These are phyloP conservation scores for Callipepla squamata DNA, from an alignment of 2,113 vertebrate species.

Conservation along the genomic window DNA sequence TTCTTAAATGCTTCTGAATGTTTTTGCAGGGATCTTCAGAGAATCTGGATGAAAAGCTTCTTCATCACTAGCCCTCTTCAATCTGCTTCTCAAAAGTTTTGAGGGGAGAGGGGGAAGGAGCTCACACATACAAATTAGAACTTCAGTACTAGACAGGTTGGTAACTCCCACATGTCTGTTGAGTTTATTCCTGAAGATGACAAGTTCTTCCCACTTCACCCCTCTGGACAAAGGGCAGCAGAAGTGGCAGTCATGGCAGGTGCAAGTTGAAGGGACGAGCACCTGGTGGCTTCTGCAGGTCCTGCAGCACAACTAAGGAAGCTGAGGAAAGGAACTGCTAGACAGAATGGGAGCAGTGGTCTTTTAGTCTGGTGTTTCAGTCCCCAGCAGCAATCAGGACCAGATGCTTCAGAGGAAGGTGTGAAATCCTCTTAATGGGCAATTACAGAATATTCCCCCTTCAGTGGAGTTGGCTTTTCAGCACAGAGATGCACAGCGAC, in stretches of 20 bases:
- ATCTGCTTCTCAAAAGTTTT: not conserved
- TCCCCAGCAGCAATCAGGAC: not conserved
- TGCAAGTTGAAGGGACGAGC: not conserved
- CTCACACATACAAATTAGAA: not conserved
- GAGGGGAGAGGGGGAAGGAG: not conserved
- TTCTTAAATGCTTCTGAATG: not conserved
- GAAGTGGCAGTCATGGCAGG: not conserved
- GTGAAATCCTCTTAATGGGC: conserved; percentile 46
- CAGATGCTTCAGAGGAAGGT: conserved; percentile 36
- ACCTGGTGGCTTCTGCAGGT: not conserved
- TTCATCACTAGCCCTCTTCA: not conserved
- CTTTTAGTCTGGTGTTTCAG: not conserved
- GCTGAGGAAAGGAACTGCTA: not conserved
- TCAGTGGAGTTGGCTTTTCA: not conserved
- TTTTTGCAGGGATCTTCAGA: not conserved
- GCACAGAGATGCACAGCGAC: not conserved
- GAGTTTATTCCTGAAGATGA: not conserved
- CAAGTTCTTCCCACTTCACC: not conserved
- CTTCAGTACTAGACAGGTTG: fast-evolving
- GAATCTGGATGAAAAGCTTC: not conserved
- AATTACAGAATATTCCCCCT: not conserved
- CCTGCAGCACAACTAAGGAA: not conserved
- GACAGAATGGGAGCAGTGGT: not conserved
- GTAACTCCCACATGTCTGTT: fast-evolving
- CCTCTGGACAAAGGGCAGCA: not conserved